Evolutionary conservation across 2,888 invertebrate genomes (phyloP).

Genomic region (Cheilosia soror): DNA sequence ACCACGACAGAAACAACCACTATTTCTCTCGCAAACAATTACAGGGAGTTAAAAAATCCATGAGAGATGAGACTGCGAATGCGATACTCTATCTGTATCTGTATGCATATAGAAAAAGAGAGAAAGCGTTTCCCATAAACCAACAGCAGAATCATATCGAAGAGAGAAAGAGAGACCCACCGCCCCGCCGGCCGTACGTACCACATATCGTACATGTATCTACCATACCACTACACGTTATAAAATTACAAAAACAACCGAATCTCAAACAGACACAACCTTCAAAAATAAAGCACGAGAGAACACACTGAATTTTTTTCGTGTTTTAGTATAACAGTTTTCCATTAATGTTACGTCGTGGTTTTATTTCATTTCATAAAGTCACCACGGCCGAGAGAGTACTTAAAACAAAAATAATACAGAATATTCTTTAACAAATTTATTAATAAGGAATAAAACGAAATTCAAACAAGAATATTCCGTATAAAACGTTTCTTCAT

Average conservation of each 20-base stretch:
- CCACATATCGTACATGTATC: constrained; percentile 6
- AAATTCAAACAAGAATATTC: constrained; percentile 26
- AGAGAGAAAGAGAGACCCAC: too few relatives aligned
- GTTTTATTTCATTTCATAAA: constrained; percentile 76
- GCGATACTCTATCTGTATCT: neutral
- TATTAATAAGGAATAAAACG: constrained; percentile 44
- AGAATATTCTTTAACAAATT: constrained; percentile 48
- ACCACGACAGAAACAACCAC: neutral
- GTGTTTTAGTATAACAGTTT: constrained; percentile 71
- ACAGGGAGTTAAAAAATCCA: neutral
- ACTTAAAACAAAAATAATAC: constrained; percentile 75
- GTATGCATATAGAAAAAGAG: constrained; percentile 22
- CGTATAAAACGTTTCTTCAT: neutral
- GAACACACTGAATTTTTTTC: constrained; percentile 34
- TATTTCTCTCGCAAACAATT: neutral
- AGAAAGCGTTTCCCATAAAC: too few relatives aligned
- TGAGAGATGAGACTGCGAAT: constrained; percentile 35
- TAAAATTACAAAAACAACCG: constrained; percentile 60
- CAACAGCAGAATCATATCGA: too few relatives aligned
- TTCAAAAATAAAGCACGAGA: constrained; percentile 72
- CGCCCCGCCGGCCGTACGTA: too few relatives aligned
- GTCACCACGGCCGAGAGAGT: constrained; percentile 76
- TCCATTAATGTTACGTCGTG: constrained; percentile 74
- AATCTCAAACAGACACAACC: constrained; percentile 62
- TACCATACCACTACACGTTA: constrained; percentile 45